Percentiles rank a stretch among this genome's conserved stretches.
These are phyloP conservation scores for Venustaconcha ellipsiformis DNA, from an alignment of 1,140 invertebrate genomes.

Conservation along the genomic window DNA sequence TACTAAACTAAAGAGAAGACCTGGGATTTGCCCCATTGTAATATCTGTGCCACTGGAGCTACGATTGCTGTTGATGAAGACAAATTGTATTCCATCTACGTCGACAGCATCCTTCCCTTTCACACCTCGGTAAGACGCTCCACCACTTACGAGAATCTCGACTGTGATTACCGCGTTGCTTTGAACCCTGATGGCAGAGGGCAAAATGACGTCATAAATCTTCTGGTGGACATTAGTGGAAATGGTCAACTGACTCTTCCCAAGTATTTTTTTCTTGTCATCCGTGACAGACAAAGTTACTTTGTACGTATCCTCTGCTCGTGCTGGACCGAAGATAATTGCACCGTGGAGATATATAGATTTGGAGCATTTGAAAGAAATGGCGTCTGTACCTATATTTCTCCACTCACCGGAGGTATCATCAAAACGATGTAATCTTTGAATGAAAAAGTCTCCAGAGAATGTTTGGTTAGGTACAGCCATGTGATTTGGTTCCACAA, in stretches of 20 bases:
- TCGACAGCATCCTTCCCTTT: conserved; percentile 11
- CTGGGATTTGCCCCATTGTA: conserved; percentile 20
- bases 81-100: conserved; percentile 20
- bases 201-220: conserved; percentile 20
- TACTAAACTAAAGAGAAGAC: not conserved
- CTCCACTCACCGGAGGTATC: conserved; percentile 21
- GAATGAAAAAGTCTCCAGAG: not conserved
- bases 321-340: conserved; percentile 10
- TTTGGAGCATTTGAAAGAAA: conserved; percentile 21
- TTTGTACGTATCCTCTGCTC: conserved; percentile 15
- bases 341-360: conserved; percentile 22
- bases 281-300: conserved; percentile 14
- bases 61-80: conserved; percentile 12
- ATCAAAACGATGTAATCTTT: conserved; percentile 5
- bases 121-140: conserved; percentile 18
- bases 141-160: conserved; percentile 14
- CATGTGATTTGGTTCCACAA: too few relatives aligned
- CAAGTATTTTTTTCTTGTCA: conserved; percentile 21
- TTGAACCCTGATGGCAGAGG: conserved; percentile 11
- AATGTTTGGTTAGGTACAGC: too few relatives aligned
- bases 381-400: conserved; percentile 24
- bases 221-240: conserved; percentile 14
- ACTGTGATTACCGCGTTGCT: conserved; percentile 17
- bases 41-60: conserved; percentile 20
- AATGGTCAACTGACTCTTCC: conserved; percentile 10